These are phyloP conservation scores for Carpatolechia fugitivella DNA, from an alignment of 2,888 invertebrate genomes.

Conservation along the genomic window DNA sequence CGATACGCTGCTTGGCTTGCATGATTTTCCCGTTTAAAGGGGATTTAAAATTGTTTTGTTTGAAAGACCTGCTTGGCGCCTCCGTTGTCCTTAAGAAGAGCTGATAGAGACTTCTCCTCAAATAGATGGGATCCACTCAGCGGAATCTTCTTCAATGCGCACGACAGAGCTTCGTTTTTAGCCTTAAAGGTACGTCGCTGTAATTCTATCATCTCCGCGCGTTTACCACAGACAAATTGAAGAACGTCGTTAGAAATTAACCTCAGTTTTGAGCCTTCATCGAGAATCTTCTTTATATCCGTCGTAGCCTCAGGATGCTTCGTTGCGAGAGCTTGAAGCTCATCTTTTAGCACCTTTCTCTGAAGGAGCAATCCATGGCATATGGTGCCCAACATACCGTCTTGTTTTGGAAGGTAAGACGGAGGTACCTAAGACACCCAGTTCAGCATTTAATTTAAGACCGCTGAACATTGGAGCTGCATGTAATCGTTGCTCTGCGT, in stretches of 20 bases:
- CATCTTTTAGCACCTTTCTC: neutral
- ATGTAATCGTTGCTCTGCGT: constrained; percentile 20
- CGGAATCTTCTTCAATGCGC: neutral
- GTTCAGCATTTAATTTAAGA: neutral
- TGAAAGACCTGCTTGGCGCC: neutral
- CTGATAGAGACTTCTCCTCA: neutral
- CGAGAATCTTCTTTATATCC: constrained; percentile 6
- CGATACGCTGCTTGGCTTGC: neutral
- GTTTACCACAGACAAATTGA: constrained; percentile 22
- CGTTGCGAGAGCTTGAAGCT: constrained; percentile 8
- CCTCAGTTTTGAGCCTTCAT: constrained; percentile 13
- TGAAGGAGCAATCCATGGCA: neutral
- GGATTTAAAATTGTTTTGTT: neutral
- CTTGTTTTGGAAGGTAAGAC: neutral
- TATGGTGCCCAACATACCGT: neutral
- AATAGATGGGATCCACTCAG: constrained; percentile 4
- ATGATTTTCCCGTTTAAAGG: neutral
- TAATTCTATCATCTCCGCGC: constrained; percentile 21
- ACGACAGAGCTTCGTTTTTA: neutral
- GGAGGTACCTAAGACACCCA: neutral
- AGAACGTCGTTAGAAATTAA: constrained; percentile 20
- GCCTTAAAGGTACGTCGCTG: neutral
- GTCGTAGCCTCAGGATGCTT: constrained; percentile 11
- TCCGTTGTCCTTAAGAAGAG: neutral
- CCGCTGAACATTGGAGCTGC: constrained; percentile 11